Evolutionary conservation across 2,888 invertebrate genomes (phyloP).

Genomic region (Drosophila cracens): DNA sequence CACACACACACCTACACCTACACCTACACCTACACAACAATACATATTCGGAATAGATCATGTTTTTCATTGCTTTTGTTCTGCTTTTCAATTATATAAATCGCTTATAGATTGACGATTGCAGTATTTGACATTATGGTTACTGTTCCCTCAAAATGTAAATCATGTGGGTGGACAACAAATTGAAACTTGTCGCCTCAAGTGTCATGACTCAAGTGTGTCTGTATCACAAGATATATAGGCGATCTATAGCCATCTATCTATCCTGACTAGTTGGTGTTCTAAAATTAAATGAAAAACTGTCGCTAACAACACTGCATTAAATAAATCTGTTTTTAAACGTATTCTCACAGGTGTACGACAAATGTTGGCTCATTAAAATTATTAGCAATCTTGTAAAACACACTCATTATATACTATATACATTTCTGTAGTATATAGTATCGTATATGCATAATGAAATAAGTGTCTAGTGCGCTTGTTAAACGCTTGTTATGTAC

Average conservation of each 20-base stretch:
- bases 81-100: conserved; percentile 49
- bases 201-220: conserved; percentile 16
- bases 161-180: conserved; percentile 48
- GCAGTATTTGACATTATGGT: conserved; percentile 36
- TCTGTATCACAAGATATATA: conserved; percentile 1
- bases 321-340: conserved; percentile 78
- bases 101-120: conserved; percentile 29
- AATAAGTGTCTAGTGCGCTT: conserved; percentile 45
- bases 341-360: conserved; percentile 74
- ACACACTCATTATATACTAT: conserved; percentile 7
- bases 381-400: conserved; percentile 66
- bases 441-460: conserved; percentile 8
- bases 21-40: not conserved
- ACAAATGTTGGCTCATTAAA: conserved; percentile 76
- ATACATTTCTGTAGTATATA: conserved; percentile 6
- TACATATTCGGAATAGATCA: not conserved
- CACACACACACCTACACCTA: not conserved
- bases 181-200: conserved; percentile 31
- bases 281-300: conserved; percentile 67
- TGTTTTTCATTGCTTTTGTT: conserved; percentile 14
- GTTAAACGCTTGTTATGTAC: conserved; percentile 49
- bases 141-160: conserved; percentile 21
- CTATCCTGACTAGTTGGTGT: conserved; percentile 40
- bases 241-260: conserved; percentile 9
- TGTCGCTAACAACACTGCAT: conserved; percentile 55